phyloP scores from a whole-genome alignment of 2,888 invertebrate species.

The Troglohyphantes excavatus region DNA sequence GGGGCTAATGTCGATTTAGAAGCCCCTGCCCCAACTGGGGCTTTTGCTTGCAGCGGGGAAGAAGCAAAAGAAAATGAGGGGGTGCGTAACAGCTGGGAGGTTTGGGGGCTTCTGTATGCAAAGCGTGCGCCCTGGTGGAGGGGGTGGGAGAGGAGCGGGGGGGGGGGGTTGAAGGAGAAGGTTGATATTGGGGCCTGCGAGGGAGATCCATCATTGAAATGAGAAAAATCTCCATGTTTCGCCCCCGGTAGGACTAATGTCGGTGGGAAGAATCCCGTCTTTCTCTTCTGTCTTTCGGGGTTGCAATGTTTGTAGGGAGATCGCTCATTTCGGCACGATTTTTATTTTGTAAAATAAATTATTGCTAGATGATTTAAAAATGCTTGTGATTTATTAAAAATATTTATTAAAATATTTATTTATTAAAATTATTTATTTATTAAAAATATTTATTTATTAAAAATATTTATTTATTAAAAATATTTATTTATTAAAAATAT shows the following conservation, averaged over 20 bases:
- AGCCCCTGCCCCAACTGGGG: slow-evolving; percentile 43
- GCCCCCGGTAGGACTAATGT: slow-evolving; percentile 77
- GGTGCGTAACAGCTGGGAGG: slow-evolving; percentile 72
- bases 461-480: no score
- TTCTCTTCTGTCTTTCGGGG: not conserved
- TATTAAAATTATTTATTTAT: no score
- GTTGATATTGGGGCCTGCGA: slow-evolving; percentile 53
- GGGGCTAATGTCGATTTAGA: slow-evolving; percentile 77
- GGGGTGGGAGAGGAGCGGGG: not conserved
- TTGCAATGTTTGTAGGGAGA: not conserved
- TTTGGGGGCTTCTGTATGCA: slow-evolving; percentile 71
- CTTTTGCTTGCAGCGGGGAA: not conserved
- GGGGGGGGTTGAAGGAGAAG: slow-evolving; percentile 22
- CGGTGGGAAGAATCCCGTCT: slow-evolving; percentile 60
- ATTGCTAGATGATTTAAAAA: no score
- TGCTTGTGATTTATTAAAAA: no score
- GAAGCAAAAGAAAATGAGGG: slow-evolving; percentile 74
- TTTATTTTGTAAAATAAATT: no score
- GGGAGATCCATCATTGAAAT: slow-evolving; percentile 78
- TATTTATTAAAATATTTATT: no score
- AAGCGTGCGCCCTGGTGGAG: slow-evolving; percentile 61
- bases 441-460: no score
- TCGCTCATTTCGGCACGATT: no score
- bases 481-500: no score
- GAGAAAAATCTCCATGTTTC: slow-evolving; percentile 78